A percentile compares a stretch with the other conserved stretches of the same genome.
These are phyloP conservation scores for Channa maculata DNA, from an alignment of 2,113 vertebrate species.

Conservation along the genomic window DNA sequence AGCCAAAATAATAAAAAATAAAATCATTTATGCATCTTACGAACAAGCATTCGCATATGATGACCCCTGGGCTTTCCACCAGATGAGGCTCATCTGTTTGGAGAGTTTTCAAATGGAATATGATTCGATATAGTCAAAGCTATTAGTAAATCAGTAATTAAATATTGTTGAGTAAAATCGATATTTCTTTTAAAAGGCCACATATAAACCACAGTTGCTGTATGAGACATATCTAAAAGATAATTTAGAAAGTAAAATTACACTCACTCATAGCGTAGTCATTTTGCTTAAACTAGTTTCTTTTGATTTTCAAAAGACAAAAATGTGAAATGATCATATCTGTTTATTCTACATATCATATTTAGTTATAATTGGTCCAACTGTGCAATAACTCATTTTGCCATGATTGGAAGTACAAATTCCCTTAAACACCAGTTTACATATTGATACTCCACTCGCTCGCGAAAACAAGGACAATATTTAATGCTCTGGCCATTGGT, in stretches of 20 bases:
- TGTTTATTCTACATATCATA: neutral
- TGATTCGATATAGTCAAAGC: constrained; percentile 44
- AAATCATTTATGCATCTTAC: constrained; percentile 7
- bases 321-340: neutral
- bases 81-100: constrained; percentile 69
- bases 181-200: constrained; percentile 39
- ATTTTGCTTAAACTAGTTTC: too few relatives aligned
- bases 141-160: constrained; percentile 42
- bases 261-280: too few relatives aligned
- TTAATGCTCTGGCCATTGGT: too few relatives aligned
- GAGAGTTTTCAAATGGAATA: constrained; percentile 46
- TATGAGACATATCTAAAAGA: constrained; percentile 26
- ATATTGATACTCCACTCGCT: too few relatives aligned
- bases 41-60: constrained; percentile 22
- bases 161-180: constrained; percentile 55
- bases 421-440: too few relatives aligned
- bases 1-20: constrained; percentile 1
- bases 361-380: neutral
- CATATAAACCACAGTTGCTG: constrained; percentile 16
- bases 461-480: too few relatives aligned
- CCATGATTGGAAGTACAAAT: neutral
- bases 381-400: neutral
- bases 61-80: constrained; percentile 35
- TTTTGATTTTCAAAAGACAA: too few relatives aligned
- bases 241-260: neutral